phyloP scores from a whole-genome alignment of 2,113 vertebrate species.

The Esox niger region DNA sequence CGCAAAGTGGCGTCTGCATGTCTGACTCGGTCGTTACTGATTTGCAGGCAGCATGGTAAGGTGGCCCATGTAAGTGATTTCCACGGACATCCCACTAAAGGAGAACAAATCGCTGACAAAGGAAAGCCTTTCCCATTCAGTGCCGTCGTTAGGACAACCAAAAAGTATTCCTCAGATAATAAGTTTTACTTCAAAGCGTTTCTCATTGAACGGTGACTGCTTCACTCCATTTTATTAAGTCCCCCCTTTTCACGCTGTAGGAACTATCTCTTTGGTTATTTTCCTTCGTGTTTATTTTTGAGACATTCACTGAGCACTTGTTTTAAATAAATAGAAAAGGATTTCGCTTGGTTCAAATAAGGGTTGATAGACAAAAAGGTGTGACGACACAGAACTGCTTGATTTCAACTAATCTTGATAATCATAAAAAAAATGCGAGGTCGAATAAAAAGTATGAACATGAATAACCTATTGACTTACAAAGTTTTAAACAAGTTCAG shows the following conservation, averaged over 20 bases:
- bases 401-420: conserved; percentile 37
- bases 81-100: conserved; percentile 94
- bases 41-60: conserved; percentile 96
- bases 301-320: conserved; percentile 90
- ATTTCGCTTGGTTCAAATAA: conserved; percentile 73
- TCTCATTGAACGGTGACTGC: conserved; percentile 91
- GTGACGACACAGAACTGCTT: conserved; percentile 5
- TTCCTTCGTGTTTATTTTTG: conserved; percentile 98
- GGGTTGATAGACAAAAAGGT: conserved; percentile 70
- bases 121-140: conserved; percentile 93
- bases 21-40: conserved; percentile 95
- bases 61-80: conserved; percentile 95
- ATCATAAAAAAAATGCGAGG: neutral
- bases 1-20: conserved; percentile 94
- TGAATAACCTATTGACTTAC: conserved; percentile 73
- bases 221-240: conserved; percentile 94
- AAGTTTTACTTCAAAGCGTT: conserved; percentile 99
- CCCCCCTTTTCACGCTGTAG: conserved; percentile 80
- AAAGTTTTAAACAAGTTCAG: conserved; percentile 80
- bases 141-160: conserved; percentile 98
- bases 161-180: conserved; percentile 96
- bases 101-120: conserved; percentile 99
- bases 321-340: conserved; percentile 93
- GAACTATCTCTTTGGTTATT: conserved; percentile 95
- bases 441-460: conserved; percentile 47